Percentiles rank a stretch among this genome's conserved stretches.
Conservation (phyloP, 2,113 vertebrate species). For the Saguinus midas region DNA sequence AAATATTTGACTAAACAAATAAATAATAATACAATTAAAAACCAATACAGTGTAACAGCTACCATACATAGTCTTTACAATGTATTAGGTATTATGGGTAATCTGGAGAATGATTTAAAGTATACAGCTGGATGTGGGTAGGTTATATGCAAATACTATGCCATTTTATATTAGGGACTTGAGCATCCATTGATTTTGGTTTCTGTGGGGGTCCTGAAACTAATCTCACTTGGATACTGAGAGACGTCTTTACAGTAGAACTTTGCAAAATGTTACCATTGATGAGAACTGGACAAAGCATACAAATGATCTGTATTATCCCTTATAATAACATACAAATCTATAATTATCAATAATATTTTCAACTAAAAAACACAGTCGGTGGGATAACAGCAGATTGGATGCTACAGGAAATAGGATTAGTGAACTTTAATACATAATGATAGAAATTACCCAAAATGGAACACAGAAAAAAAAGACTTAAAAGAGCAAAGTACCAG, state of each 20-base stretch:
- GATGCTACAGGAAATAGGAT: too few relatives aligned
- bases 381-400: too few relatives aligned
- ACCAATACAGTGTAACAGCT: background rate
- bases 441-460: too few relatives aligned
- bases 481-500: too few relatives aligned
- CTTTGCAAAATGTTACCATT: background rate
- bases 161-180: background rate
- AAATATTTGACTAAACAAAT: background rate
- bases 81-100: background rate
- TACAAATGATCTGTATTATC: background rate
- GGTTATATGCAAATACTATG: background rate
- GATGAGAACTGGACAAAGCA: background rate
- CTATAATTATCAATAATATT: background rate
- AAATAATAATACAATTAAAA: background rate
- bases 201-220: background rate
- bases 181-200: background rate
- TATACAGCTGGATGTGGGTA: background rate
- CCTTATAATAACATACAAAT: background rate
- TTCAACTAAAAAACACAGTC: too few relatives aligned
- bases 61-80: background rate
- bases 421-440: too few relatives aligned
- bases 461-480: too few relatives aligned
- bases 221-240: background rate
- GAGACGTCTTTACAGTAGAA: background rate
- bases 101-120: background rate